Base-by-base conservation (phyloP, 2,888 invertebrate genomes). In the Synanthedon formicaeformis region DNA sequence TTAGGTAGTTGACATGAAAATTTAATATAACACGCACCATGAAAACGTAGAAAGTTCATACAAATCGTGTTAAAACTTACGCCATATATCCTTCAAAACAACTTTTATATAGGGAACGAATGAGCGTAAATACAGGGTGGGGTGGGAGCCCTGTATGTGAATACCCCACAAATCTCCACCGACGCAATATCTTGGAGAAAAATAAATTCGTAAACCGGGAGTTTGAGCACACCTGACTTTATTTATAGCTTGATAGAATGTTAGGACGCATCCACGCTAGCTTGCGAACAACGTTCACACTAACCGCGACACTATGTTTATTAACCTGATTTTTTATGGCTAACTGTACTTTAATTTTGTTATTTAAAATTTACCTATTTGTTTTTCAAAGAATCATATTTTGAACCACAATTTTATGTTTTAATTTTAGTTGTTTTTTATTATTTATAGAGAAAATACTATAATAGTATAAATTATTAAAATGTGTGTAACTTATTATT, bases 171-270 rank as follows among this genome's bases (percentile, higher is more conserved):
- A 78, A 80, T 78, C 74, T 77, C 65, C 60, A 53, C 58, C 58
- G 60, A 59, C 64, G 71, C 70, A 79, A 79, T 80, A 77, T 78
- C 74, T 69, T 62, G 60, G 66, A 69, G 73, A 75, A 78, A 80
- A 80, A 78, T 76, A 73, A 71, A 76, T 71, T 72, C 66, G 66
- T 69, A 66, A 67, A 67, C 69, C 65, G 60, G 57, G 58, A 64
- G 60, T 67, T 54, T 58, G 63, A 58, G 68, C 65, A 63, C 70
- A 75, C 73, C 75, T 77, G 74, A 71, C 69, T 63, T 62, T 69
- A 66, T 68, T 67, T 72, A 72, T 67, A 64, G 57, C 56, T 53
- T 56, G 60, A 62, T 61, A 57, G 58, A 49, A 40, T 53, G 56
- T 67, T 59, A 69, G 56, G 69, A 34, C 51, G 60, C 51, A 62